phyloP scores from a whole-genome alignment of 2,888 invertebrate species.

The Drosophila putrida region DNA sequence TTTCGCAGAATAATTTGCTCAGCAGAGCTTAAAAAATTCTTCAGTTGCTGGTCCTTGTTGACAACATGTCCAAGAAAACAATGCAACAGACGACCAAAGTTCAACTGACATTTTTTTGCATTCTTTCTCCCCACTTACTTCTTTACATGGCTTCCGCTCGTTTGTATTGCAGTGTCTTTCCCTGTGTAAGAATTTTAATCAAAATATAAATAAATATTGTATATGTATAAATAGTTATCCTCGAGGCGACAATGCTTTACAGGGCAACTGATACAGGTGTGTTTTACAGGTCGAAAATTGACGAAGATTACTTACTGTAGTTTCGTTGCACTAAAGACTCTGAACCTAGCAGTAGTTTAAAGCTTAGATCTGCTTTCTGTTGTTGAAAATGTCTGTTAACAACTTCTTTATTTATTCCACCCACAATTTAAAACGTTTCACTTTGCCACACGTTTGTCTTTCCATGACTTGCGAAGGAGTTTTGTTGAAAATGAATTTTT shows the following conservation, averaged over 20 bases:
- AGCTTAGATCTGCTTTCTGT: too few relatives aligned
- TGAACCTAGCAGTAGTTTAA: too few relatives aligned
- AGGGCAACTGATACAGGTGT: too few relatives aligned
- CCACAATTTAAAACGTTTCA: constrained; percentile 18
- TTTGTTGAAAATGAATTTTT: constrained; percentile 17
- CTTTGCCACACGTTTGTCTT: constrained; percentile 5
- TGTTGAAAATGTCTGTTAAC: too few relatives aligned
- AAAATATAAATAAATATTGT: neutral
- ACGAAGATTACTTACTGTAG: too few relatives aligned
- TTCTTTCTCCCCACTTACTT: constrained; percentile 6
- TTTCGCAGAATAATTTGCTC: constrained; percentile 38
- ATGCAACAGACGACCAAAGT: constrained; percentile 31
- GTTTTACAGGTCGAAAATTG: too few relatives aligned
- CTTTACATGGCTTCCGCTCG: neutral
- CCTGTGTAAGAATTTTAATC: constrained; percentile 4
- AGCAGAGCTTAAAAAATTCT: constrained; percentile 26
- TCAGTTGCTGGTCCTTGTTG: constrained; percentile 36
- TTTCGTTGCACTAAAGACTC: too few relatives aligned
- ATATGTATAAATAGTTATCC: neutral
- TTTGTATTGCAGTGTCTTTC: neutral
- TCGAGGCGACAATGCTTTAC: neutral
- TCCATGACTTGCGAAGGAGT: constrained; percentile 7
- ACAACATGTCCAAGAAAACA: constrained; percentile 60
- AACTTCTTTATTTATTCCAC: neutral
- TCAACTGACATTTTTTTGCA: neutral